Percentiles rank a stretch among this genome's conserved stretches.
Conservation (phyloP, 92 coral and sea anemone species). For the Galaxea fascicularis region DNA sequence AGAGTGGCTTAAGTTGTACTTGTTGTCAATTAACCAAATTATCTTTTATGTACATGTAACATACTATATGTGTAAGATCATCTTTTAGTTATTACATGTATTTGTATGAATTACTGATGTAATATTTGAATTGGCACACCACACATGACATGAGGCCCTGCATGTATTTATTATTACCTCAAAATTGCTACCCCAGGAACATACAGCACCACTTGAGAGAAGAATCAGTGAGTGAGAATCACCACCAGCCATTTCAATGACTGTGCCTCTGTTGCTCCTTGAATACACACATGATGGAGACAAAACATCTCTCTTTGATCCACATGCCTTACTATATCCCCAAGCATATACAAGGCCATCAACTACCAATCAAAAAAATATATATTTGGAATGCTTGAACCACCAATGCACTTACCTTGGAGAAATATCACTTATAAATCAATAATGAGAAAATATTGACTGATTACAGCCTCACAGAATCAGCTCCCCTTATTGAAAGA, state of each 20-base stretch:
- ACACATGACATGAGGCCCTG: background rate
- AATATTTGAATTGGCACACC: background rate
- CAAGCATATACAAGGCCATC: slow-evolving; percentile 84
- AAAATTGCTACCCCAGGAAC: slow-evolving; percentile 92
- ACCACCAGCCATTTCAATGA: slow-evolving; percentile 83
- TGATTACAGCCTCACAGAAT: too few relatives aligned
- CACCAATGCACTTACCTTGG: too few relatives aligned
- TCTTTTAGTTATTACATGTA: background rate
- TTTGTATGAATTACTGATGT: background rate
- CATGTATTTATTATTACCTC: slow-evolving; percentile 84
- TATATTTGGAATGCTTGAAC: background rate
- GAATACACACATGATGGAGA: slow-evolving; percentile 61
- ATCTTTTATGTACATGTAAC: background rate
- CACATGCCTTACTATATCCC: slow-evolving; percentile 99
- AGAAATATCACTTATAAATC: too few relatives aligned
- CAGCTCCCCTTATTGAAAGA: too few relatives aligned
- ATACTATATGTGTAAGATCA: too few relatives aligned
- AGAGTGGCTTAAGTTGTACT: too few relatives aligned
- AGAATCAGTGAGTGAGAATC: slow-evolving; percentile 93
- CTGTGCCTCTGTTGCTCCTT: slow-evolving; percentile 20
- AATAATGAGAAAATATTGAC: too few relatives aligned
- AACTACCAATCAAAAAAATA: slow-evolving; percentile 45
- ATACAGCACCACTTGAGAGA: slow-evolving; percentile 72
- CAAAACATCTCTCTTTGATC: slow-evolving; percentile 76
- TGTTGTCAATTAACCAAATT: too few relatives aligned